A percentile compares a stretch with the other conserved stretches of the same genome.
Evolutionary conservation across 2,888 invertebrate genomes (phyloP).

Genomic region (Hypercompe scribonia): DNA sequence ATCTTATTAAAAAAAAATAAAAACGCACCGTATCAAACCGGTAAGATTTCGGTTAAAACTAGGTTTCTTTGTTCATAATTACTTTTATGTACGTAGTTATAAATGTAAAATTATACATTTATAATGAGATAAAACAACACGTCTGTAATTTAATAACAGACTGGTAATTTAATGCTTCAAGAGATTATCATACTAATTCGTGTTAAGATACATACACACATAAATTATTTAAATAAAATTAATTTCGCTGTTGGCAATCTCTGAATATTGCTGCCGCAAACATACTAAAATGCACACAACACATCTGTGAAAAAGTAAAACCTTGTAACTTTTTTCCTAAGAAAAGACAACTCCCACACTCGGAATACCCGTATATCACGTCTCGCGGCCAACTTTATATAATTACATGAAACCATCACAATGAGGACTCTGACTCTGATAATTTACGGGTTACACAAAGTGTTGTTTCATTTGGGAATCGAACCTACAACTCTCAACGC

Average conservation of each 20-base stretch:
- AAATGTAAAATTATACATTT: background rate
- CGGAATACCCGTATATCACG: no score
- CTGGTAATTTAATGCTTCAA: background rate
- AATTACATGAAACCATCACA: no score
- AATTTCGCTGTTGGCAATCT: background rate
- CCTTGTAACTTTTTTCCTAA: background rate
- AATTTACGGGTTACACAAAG: no score
- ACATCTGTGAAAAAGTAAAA: background rate
- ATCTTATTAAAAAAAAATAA: background rate
- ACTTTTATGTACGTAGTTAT: background rate
- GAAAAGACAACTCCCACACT: no score
- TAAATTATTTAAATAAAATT: background rate
- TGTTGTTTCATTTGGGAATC: no score
- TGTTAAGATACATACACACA: background rate
- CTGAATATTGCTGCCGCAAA: background rate
- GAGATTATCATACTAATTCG: background rate
- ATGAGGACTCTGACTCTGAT: no score
- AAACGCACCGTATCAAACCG: background rate
- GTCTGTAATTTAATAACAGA: background rate
- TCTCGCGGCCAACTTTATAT: no score
- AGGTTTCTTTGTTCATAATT: background rate
- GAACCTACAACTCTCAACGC: no score
- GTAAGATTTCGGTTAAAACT: background rate
- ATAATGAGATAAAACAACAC: background rate
- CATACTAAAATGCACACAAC: background rate